Evolutionary conservation across 1,140 invertebrate species (phyloP).

Genomic region (Drosophila bocqueti): DNA sequence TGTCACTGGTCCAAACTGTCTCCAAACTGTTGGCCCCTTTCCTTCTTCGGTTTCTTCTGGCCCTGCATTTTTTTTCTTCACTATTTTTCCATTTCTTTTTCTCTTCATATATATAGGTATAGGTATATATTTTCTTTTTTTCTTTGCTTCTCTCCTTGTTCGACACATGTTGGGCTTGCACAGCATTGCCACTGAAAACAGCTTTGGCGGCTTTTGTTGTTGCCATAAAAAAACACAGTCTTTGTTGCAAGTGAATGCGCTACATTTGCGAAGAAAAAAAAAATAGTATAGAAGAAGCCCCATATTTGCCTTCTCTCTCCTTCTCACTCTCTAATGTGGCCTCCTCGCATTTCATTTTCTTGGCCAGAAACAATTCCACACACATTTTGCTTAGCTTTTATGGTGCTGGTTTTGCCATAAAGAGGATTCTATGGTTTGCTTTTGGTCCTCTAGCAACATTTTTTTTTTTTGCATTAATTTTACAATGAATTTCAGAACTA

Average conservation of each 20-base stretch:
- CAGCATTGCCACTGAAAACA: slow-evolving; percentile 49
- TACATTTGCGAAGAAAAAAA: slow-evolving; percentile 60
- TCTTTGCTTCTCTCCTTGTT: slow-evolving; percentile 15
- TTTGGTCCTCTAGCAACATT: not conserved
- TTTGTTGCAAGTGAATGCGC: slow-evolving; percentile 73
- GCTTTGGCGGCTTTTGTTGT: slow-evolving; percentile 53
- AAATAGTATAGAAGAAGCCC: slow-evolving; percentile 10
- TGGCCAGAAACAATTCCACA: slow-evolving; percentile 58
- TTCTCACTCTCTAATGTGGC: slow-evolving; percentile 15
- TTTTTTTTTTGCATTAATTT: not conserved
- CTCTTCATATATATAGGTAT: not conserved
- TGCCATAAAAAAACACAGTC: slow-evolving; percentile 42
- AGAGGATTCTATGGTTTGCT: slow-evolving; percentile 4
- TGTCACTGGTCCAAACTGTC: too few species aligned
- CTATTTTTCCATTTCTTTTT: slow-evolving; percentile 14
- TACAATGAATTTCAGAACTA: not conserved
- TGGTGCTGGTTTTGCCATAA: slow-evolving; percentile 12
- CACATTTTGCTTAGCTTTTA: slow-evolving; percentile 50
- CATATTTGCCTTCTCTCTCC: not conserved
- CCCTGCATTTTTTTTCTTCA: slow-evolving; percentile 1
- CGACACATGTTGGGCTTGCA: slow-evolving; percentile 38
- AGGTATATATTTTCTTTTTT: not conserved
- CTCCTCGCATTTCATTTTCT: slow-evolving; percentile 57
- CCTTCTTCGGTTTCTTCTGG: slow-evolving; percentile 9
- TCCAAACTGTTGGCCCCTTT: not conserved